phyloP scores from a whole-genome alignment of 2,888 invertebrate genomes.

The Meganola albula region DNA sequence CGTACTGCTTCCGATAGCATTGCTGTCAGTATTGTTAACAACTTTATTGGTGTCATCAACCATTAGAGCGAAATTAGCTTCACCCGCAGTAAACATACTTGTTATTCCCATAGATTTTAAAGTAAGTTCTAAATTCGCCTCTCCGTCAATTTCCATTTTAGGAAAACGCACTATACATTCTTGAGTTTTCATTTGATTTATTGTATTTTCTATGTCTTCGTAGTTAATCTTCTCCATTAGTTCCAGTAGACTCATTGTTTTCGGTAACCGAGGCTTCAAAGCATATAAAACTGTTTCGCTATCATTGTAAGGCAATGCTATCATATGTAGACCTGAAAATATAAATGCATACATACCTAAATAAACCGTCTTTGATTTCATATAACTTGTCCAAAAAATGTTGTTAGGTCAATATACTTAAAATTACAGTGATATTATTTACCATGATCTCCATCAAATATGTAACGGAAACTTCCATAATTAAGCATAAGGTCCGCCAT shows the following conservation, averaged over 20 bases:
- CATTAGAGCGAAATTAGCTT: conserved; percentile 83
- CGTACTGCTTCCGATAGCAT: conserved; percentile 25
- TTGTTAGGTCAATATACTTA: no score
- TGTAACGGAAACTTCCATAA: conserved; percentile 47
- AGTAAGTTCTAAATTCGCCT: conserved; percentile 71
- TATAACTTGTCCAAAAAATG: no score
- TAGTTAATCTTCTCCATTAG: conserved; percentile 69
- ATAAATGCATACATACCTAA: conserved; percentile 10
- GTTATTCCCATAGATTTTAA: conserved; percentile 78
- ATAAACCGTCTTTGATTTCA: no score
- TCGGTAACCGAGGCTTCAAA: conserved; percentile 74
- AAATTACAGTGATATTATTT: no score
- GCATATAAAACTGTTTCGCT: conserved; percentile 81
- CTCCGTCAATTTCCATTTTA: conserved; percentile 83
- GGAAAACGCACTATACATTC: conserved; percentile 80
- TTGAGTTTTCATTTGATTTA: conserved; percentile 57
- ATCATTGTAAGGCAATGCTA: conserved; percentile 85
- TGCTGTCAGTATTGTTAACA: conserved; percentile 39
- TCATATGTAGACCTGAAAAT: conserved; percentile 75
- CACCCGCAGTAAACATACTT: conserved; percentile 78
- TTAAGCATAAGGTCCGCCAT: conserved; percentile 82
- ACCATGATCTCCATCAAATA: conserved; percentile 46
- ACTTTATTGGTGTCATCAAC: conserved; percentile 44
- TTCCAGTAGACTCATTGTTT: conserved; percentile 55
- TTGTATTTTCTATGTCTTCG: conserved; percentile 66